Evolutionary conservation across 2,888 invertebrate species (phyloP), one percentile per base, ranked within the genome.

Genomic region (Nomada lathburiana): DNA sequence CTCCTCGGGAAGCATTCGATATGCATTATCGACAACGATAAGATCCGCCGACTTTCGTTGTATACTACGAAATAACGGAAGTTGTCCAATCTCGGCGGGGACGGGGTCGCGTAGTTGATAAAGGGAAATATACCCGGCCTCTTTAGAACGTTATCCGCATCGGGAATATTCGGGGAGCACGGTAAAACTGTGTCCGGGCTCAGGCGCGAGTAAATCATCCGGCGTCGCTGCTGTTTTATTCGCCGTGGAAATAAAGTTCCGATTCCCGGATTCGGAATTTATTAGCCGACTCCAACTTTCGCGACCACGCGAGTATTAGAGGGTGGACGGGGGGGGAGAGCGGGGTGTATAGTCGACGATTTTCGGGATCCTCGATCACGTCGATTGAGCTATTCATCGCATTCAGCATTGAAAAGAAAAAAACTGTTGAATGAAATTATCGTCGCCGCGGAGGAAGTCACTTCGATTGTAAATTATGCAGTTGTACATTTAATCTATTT

Each of bases 71-170:
- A 88, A 88, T 85, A 88, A 88, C 86, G 88, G 77, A 88, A 88
- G 83, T 87, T 88, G 87, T 84, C 86, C 88, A 84, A 86, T 88
- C 85, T 87, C 86, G 68, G 44, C 26, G 68, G 74, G 81, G 85
- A 83, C 82, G 81, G 63, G 76, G 74, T 77, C 60, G 82, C 76
- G 76, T 73, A 86, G 73, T 86, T 79, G 88, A 83, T 88, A 84
- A 86, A 82, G 83, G 86, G 47, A 85, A 76, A 86, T 83, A 47
- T 70, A 82, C 55, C 65, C 36, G 47, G 7, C 47, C 26, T 44
- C 36, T 47, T 20, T 9, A 44, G 47, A 29, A 23, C 10, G 57
- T 42, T 23, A 50, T 36, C 67, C 72, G 80, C 82, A 74, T 68
- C 52, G 74, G 53, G 76, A 80, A 87, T 84, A 83, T 78, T 82